Evolutionary conservation across 2,888 invertebrate species (phyloP).

Genomic region (Agrochola litura): DNA sequence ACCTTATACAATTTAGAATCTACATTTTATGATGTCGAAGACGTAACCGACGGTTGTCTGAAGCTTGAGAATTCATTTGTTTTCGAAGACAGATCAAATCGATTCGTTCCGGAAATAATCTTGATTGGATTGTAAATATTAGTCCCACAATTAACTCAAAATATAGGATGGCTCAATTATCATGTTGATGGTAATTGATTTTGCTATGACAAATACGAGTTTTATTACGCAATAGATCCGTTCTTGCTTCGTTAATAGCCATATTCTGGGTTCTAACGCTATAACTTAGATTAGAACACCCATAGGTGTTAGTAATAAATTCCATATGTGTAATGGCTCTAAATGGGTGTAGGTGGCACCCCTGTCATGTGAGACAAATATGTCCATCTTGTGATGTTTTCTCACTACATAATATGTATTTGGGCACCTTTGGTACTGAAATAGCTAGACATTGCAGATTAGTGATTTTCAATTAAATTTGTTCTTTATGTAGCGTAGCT

Average conservation of each 20-base stretch:
- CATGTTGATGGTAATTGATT: constrained; percentile 56
- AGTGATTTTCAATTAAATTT: constrained; percentile 8
- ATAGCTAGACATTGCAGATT: background rate
- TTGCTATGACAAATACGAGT: constrained; percentile 47
- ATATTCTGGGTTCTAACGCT: constrained; percentile 21
- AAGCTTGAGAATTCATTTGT: constrained; percentile 52
- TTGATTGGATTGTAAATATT: constrained; percentile 60
- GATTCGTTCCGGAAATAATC: constrained; percentile 57
- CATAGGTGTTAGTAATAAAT: constrained; percentile 49
- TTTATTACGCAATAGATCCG: constrained; percentile 47
- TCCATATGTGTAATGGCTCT: constrained; percentile 42
- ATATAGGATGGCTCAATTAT: constrained; percentile 51
- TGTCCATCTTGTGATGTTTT: constrained; percentile 12
- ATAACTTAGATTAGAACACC: constrained; percentile 58
- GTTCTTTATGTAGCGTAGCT: background rate
- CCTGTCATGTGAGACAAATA: constrained; percentile 36
- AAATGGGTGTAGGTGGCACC: constrained; percentile 38
- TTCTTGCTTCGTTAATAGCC: constrained; percentile 30
- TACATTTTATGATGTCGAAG: constrained; percentile 43
- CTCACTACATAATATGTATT: constrained; percentile 1
- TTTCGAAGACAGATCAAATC: constrained; percentile 53
- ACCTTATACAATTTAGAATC: constrained; percentile 29
- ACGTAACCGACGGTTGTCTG: constrained; percentile 41
- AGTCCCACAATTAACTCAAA: constrained; percentile 51
- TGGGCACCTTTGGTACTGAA: background rate